Evolutionary conservation across 2,888 invertebrate species (phyloP).

Genomic region (Drosophila neotestacea): DNA sequence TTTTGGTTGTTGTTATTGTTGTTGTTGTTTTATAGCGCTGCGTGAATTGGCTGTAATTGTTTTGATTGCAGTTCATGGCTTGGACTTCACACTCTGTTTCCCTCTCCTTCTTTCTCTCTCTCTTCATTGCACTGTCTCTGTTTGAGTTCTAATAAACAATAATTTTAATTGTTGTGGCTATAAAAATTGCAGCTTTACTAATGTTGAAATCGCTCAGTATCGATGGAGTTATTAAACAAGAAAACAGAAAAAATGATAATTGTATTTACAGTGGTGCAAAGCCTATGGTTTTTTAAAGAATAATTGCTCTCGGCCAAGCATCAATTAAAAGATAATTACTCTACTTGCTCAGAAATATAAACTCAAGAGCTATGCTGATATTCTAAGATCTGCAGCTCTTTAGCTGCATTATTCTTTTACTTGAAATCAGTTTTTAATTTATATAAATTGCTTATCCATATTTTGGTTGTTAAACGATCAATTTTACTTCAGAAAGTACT

Average conservation of each 20-base stretch:
- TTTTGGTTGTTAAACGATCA: too few species aligned
- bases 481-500: too few species aligned
- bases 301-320: neutral
- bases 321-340: neutral
- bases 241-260: constrained; percentile 2
- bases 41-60: constrained; percentile 79
- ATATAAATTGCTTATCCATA: too few species aligned
- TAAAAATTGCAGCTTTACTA: constrained; percentile 40
- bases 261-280: constrained; percentile 10
- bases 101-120: neutral
- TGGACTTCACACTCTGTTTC: constrained; percentile 44
- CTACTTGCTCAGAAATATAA: too few species aligned
- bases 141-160: constrained; percentile 54
- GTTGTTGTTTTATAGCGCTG: constrained; percentile 59
- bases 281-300: neutral
- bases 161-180: constrained; percentile 59
- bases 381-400: too few species aligned
- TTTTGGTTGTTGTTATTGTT: constrained; percentile 16
- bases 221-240: constrained; percentile 31
- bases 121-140: neutral
- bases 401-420: too few species aligned
- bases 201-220: constrained; percentile 29
- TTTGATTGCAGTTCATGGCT: constrained; percentile 81
- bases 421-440: too few species aligned
- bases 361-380: too few species aligned